Evolutionary conservation across 1,140 invertebrate genomes (phyloP), one percentile per base, ranked within the genome.

Genomic region (Leguminivora glycinivorella): DNA sequence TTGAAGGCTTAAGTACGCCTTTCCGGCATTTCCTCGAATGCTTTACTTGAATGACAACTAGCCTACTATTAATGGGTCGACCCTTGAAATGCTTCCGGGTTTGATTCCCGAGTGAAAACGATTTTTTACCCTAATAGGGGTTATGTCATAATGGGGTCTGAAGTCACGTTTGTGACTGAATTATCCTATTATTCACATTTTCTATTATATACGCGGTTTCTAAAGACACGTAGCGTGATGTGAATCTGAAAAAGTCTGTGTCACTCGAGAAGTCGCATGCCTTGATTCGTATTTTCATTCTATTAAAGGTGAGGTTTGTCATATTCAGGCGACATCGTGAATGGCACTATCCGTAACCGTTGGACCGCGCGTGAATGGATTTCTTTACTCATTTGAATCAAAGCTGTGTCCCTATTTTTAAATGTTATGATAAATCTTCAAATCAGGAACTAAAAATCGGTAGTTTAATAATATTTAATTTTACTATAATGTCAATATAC

Each of bases 71-170:
- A 52, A 52, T 52, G 43, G 43, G 43, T 17, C 43, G 17, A 22
- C 17, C 43, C 43, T 52, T 6, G 43, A 52, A 52, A 19, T 19
- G 43, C 4, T 52, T 52, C 43, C 43, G 43, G 43, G 43, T 52
- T 52, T 17, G 43, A 52, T 52, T 52, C 19, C 43, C 43, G 43
- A 19, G 6, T 19, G 43, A 19, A 52, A 52, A 52, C 43, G 43
- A 52, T 52, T 52, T 52, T 52, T 52, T 22, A 52, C 43, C 17
- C 43, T 52, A 52, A 52, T 52, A 52, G 43, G 43, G 17, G 43
- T 9, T 40, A 52, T 17, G 43, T 9, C 4, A 52, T 52, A 52
- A 52, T 52, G 43, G 43, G n/a, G 43, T 52, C 6, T 52, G n/a
- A 14, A 14, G 43, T 52, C 43, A 52, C 17, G 43, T 52, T 19